Base-by-base conservation (phyloP, 2,888 invertebrate species). In the Chrysopilus asiliformis region DNA sequence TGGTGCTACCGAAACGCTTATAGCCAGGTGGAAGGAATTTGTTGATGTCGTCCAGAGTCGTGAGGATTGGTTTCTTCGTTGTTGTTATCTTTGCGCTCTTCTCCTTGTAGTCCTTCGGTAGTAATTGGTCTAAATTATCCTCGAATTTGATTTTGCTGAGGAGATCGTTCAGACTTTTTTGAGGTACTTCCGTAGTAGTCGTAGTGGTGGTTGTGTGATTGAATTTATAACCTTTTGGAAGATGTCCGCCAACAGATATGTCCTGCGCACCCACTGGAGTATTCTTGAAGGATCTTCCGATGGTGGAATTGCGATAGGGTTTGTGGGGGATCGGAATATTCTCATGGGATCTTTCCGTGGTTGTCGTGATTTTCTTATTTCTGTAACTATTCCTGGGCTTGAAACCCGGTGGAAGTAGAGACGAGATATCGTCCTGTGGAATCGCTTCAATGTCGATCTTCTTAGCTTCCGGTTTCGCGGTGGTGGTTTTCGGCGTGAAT, bases 1-100 rank as follows among this genome's bases (percentile, higher is more conserved):
- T 31, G 1, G 56, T 43, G 4, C 40, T 55, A 18, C 59, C 56
- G 29, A 49, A 51, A 3, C 57, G 53, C 47, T 77, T 79, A 48
- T 70, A 82, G 3, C 75, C 77, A 7, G 75, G 70, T n/a, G 79
- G 79, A 42, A 79, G 58, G 32, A 79, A 66, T 45, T 74, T 69
- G 47, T 65, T 70, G 1, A 74, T 49, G 45, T 74, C 72, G 45
- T 72, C 72, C 28, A 66, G 62, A 48, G 71, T 66, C 8, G 68
- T 57, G 5, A 50, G 45, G 0, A 45, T 38, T 1, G 56, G 51
- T 30, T 53, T 70, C 65, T 47, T 62, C 59, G 53, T 30, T n/a
- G 44, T 43, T 17, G 34, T 39, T 36, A 58, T 60, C 25, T 54
- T 61, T 42, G 64, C 61, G 47, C 64, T 66, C 10, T 65, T 65